Evolutionary conservation across 2,797 vertebrate species (phyloP), one percentile per base, ranked within the genome.

Genomic region (Melopsittacus undulatus): DNA sequence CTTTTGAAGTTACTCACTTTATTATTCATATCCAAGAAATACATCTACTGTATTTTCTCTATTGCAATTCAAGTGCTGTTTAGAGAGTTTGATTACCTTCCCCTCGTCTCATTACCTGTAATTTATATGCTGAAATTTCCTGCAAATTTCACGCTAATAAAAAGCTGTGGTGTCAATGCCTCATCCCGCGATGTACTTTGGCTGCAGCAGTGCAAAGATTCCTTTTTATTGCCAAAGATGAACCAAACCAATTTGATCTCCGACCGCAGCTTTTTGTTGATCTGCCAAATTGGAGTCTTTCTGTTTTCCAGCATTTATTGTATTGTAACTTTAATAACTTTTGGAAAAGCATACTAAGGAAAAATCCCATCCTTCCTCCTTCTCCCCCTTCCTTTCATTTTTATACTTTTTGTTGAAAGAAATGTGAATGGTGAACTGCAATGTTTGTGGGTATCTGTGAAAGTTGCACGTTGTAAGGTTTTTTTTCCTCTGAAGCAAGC

Each of bases 1-100:
- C 98, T 98, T 98, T 97, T 92, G 95, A 97, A 97, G 96, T 98
- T 97, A 96, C 97, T 97, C 97, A 97, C 94, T 97, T 97, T 93
- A 92, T 98, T 95, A 97, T 94, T 96, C 90, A 69, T 97, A 93
- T 96, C 97, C 97, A 96, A 97, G 94, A 97, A 97, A 97, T 96
- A 96, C 95, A 96, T 96, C 97, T 97, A 97, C 97, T 98, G 95
- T 93, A 96, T 98, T 98, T 97, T 96, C 97, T 97, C 97, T 97
- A 69, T 95, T 97, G 97, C 93, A 94, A 97, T 97, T 97, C 96
- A 98, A 96, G 94, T 90, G 92, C 94, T 97, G 94, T 95, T 96
- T 97, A 98, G 97, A 97, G 97, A 96, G 96, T 97, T 96, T 97
- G 75, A 98, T 97, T 97, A 92, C 92, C 92, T 48, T 96, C 51